phyloP scores from a whole-genome alignment of 2,797 vertebrate species.

The Siniperca obscura region DNA sequence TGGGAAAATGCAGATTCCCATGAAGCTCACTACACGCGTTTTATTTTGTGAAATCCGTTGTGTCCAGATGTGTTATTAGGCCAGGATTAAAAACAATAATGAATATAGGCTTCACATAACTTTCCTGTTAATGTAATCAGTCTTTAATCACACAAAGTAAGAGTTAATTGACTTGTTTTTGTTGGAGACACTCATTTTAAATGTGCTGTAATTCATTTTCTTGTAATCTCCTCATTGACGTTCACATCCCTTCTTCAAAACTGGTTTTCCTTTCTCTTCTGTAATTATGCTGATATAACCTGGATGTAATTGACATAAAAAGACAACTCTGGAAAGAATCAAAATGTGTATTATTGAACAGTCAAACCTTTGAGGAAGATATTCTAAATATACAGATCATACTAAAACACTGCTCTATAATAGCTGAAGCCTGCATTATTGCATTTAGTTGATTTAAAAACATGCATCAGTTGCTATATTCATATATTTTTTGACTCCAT shows the following conservation, averaged over 20 bases:
- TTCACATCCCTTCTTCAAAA: conserved; percentile 26
- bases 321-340: not conserved
- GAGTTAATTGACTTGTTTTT: conserved; percentile 50
- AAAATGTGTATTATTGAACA: not conserved
- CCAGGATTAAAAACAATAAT: conserved; percentile 26
- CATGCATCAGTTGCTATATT: conserved; percentile 1
- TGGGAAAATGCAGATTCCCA: conserved; percentile 46
- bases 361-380: not conserved
- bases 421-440: not conserved
- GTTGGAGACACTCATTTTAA: conserved; percentile 35
- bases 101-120: conserved; percentile 41
- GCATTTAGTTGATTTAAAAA: conserved; percentile 12
- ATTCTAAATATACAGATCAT: not conserved
- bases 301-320: conserved; percentile 5
- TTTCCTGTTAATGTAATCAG: conserved; percentile 42
- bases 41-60: conserved; percentile 45
- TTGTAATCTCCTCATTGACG: conserved; percentile 7
- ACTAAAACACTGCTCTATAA: not conserved
- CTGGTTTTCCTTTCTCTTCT: conserved; percentile 5
- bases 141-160: conserved; percentile 41
- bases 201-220: conserved; percentile 47
- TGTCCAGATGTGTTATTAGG: conserved; percentile 64
- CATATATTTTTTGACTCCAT: conserved; percentile 67
- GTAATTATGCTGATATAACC: conserved; percentile 1
- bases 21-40: conserved; percentile 23